Base-by-base conservation (phyloP, 2,113 vertebrate genomes). In the Hydrochoerus hydrochaeris region DNA sequence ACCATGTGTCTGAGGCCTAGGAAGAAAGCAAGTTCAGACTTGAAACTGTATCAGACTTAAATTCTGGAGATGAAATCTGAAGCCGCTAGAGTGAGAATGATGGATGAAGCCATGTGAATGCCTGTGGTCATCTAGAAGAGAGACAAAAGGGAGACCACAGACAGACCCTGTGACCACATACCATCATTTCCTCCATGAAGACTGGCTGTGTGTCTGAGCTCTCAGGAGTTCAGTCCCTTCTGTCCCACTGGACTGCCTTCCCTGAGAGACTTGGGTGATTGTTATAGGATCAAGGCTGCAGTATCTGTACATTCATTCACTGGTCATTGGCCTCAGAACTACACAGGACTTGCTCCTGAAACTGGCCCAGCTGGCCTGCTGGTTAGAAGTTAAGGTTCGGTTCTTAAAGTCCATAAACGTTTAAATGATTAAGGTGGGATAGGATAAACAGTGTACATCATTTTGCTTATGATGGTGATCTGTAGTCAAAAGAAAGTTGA, bases 351-450 rank as follows among this genome's bases (percentile, higher is more conserved):
- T 65, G 6, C 1, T 1, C 41, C 49, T 13, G 12, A 30, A 35
- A 0, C 0, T 5, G 16, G 38, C 0, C 9, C n/a, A 65, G 5
- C 35, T 14, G 2, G 0, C 32, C 44, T 65, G 7, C 35, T 60
- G 13, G 13, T 58, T 54, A 35, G 20, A 52, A 13, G 32, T 85
- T 60, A 35, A 28, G 22, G 19, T 49, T 95, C 41, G 81, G 22
- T 41, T 14, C 19, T 62, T 7, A 7, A 44, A 44, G 38, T 62
- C 19, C 46, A 80, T 46, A 35, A 28, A 46, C 16, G 0, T 12
- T 38, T n/a, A 58, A 26, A 12, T 73, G 57, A 26, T 46, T 19
- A 69, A 10, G 20, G 41, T 49, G 5, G 19, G 5, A 3, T 22
- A n/a, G n/a, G n/a, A n/a, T 52, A 12, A 0, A 3, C n/a, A n/a